These are phyloP conservation scores for Myotis pilosus DNA, from an alignment of 2,797 vertebrate species.

Conservation along the genomic window DNA sequence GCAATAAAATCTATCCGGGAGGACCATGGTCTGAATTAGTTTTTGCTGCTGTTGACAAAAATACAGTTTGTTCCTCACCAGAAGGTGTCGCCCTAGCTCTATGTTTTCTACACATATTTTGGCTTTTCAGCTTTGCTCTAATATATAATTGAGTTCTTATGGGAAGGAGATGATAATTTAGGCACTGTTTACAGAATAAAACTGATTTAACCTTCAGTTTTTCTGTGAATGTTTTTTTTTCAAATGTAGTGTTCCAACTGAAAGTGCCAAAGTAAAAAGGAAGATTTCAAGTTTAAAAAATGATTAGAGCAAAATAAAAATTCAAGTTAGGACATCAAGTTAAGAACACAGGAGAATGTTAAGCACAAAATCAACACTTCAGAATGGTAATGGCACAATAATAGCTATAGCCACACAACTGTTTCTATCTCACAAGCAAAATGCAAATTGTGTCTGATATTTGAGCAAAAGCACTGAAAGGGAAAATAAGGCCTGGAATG, in stretches of 20 bases:
- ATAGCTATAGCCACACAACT: background rate
- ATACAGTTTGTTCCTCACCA: constrained; percentile 37
- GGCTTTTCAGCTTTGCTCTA: constrained; percentile 34
- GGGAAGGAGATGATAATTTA: constrained; percentile 60
- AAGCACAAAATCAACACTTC: background rate
- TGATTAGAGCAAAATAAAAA: constrained; percentile 56
- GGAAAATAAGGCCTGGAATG: background rate
- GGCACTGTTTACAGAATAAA: constrained; percentile 65
- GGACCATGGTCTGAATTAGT: background rate
- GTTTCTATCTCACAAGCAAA: background rate
- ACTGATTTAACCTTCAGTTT: constrained; percentile 34
- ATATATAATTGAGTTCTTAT: constrained; percentile 67
- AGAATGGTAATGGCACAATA: background rate
- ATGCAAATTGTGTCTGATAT: background rate
- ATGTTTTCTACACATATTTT: background rate
- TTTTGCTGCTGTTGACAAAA: background rate
- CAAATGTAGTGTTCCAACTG: constrained; percentile 36
- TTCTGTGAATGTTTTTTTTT: constrained; percentile 53
- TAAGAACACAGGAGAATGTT: constrained; percentile 42
- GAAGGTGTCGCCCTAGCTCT: constrained; percentile 79
- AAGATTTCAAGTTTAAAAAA: constrained; percentile 52
- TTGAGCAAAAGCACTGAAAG: background rate
- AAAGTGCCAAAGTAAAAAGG: constrained; percentile 30
- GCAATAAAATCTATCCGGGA: background rate
- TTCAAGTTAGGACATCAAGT: background rate